Evolutionary conservation across 2,888 invertebrate genomes (phyloP).

Genomic region (Ceratothoa steindachneri): DNA sequence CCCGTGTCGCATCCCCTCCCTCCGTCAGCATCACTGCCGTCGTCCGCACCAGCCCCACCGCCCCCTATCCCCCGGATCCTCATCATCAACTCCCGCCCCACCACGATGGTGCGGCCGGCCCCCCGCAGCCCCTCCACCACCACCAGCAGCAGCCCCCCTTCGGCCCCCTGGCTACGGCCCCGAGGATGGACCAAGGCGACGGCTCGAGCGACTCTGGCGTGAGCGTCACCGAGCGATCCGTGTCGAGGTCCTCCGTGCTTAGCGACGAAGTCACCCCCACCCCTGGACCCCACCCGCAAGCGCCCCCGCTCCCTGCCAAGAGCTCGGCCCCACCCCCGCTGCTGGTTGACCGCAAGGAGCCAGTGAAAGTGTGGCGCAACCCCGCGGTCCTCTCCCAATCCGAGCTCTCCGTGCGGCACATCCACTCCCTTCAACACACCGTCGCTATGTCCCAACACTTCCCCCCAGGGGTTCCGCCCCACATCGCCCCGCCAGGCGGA

Average conservation of each 20-base stretch:
- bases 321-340: neutral
- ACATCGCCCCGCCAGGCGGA: conserved; percentile 55
- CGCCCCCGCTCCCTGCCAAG: conserved; percentile 9
- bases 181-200: conserved; percentile 47
- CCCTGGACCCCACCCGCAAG: conserved; percentile 25
- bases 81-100: conserved; percentile 27
- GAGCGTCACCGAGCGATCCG: conserved; percentile 45
- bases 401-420: conserved; percentile 60
- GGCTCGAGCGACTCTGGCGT: conserved; percentile 46
- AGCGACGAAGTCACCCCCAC: conserved; percentile 46
- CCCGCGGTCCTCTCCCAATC: conserved; percentile 58
- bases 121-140: conserved; percentile 14
- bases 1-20: conserved; percentile 42
- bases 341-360: conserved; percentile 47
- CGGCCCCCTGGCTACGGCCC: conserved; percentile 23
- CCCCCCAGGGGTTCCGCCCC: conserved; percentile 53
- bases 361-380: conserved; percentile 60
- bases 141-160: conserved; percentile 18
- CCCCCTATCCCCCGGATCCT: neutral
- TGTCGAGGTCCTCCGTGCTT: conserved; percentile 44
- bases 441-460: conserved; percentile 54
- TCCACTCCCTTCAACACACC: conserved; percentile 62
- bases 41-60: conserved; percentile 31
- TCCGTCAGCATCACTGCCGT: conserved; percentile 47
- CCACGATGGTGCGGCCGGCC: conserved; percentile 18